Evolutionary conservation across 2,888 invertebrate genomes (phyloP), one percentile per base, ranked within the genome.

Genomic region (Deilephila porcellus): DNA sequence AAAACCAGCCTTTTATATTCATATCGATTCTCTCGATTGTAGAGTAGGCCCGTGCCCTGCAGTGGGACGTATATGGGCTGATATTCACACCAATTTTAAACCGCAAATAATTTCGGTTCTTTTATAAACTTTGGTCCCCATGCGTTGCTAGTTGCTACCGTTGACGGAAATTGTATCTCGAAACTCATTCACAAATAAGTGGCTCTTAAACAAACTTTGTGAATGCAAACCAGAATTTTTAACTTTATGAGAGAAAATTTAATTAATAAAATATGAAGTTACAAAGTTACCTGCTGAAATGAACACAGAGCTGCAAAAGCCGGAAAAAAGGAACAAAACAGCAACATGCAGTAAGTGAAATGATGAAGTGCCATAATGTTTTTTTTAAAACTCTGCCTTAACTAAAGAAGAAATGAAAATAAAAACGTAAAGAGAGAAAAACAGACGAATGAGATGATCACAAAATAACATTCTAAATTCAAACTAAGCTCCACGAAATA

Each of bases 231-330:
- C 25, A 25, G 6, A 14, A 20, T 63, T 67, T 67, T 25, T 67
- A 29, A 74, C 60, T 73, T 75, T 76, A 70, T 74, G 78, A 74
- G 63, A 73, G 53, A 71, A 71, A 70, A 75, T 62, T 71, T 73
- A 62, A 56, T 72, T 53, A 63, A 45, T 67, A 19, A 74, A 75
- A 73, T 75, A 71, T 60, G 67, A 6, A 72, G 74, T 64, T 75
- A 73, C 34, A 63, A 70, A 78, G 64, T 64, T 64, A 64, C 37
- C 20, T 20, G 45, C 63, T 34, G 34, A 6, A 34, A 63, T 14
- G 20, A 25, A 52, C 25, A 14, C 4, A 14, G 45, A 52, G 52
- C 7, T 25, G 45, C 52, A 25, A 67, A 45, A 45, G 17, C 67
- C 17, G 52, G 52, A 52, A 67, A 52, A 45, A 20, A 56, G n/a